Conservation (phyloP, 2,797 vertebrate species). For the Orientallactaga sibirica region DNA sequence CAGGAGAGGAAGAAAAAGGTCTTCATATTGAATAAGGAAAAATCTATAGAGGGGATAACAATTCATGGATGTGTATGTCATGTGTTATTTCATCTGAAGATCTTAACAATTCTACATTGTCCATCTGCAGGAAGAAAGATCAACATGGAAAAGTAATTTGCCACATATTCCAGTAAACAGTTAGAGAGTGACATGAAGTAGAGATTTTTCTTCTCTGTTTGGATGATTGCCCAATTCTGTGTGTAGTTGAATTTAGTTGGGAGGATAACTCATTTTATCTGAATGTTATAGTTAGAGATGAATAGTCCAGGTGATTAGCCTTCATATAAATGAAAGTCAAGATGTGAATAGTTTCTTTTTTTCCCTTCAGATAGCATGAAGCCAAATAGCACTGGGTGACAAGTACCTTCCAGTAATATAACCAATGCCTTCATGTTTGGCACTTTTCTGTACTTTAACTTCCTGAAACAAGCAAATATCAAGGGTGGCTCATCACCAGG, state of each 20-base stretch:
- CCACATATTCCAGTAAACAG: too few relatives aligned
- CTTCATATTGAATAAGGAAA: too few relatives aligned
- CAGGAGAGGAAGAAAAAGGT: too few relatives aligned
- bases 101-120: too few relatives aligned
- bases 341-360: background rate
- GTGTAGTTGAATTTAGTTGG: background rate
- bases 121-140: too few relatives aligned
- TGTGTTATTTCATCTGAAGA: too few relatives aligned
- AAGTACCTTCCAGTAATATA: background rate
- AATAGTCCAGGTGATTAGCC: background rate
- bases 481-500: background rate
- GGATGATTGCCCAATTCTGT: background rate
- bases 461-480: background rate
- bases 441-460: slow-evolving; percentile 13
- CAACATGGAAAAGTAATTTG: too few relatives aligned
- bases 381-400: background rate
- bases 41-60: too few relatives aligned
- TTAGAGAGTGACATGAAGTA: background rate
- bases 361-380: background rate
- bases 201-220: background rate
- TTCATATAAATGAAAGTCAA: background rate
- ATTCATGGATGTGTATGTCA: too few relatives aligned
- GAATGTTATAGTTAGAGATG: background rate
- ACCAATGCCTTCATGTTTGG: background rate
- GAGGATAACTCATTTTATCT: background rate